phyloP scores from a whole-genome alignment of 1,140 invertebrate species.

The Sinonovacula constricta region DNA sequence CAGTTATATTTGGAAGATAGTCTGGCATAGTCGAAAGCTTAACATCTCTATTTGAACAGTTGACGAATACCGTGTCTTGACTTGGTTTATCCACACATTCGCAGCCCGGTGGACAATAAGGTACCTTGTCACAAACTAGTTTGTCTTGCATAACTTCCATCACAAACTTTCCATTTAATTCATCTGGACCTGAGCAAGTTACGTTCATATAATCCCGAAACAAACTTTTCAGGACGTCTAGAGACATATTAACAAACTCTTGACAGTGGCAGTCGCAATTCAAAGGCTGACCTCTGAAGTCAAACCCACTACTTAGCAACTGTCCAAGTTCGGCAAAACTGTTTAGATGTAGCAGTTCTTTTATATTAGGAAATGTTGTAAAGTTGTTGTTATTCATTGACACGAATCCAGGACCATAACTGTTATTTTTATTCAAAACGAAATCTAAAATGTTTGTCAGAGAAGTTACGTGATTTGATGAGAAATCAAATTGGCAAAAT shows the following conservation, averaged over 20 bases:
- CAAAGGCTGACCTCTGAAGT: constrained; percentile 9
- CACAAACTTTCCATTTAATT: not conserved
- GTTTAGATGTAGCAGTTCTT: constrained; percentile 17
- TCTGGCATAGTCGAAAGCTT: constrained; percentile 1
- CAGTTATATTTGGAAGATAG: constrained; percentile 9
- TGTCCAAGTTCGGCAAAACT: constrained; percentile 15
- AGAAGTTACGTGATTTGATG: constrained; percentile 10
- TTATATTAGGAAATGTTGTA: constrained; percentile 23
- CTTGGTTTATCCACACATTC: constrained; percentile 33
- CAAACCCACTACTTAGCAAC: constrained; percentile 33
- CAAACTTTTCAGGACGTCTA: not conserved
- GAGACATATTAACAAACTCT: constrained; percentile 12
- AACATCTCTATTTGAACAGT: constrained; percentile 28
- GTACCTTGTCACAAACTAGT: not conserved
- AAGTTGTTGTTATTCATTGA: constrained; percentile 8
- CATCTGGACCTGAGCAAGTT: constrained; percentile 6
- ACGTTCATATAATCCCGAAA: constrained; percentile 19
- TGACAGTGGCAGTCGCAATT: constrained; percentile 34
- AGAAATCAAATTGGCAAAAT: constrained; percentile 21
- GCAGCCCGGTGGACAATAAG: constrained; percentile 16
- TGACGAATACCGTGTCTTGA: constrained; percentile 11
- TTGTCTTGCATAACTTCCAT: not conserved
- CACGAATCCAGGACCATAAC: constrained; percentile 42
- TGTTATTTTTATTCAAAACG: constrained; percentile 1
- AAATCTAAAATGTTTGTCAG: constrained; percentile 7